phyloP scores from a whole-genome alignment of 2,888 invertebrate species.

The Heliconius ethilla region DNA sequence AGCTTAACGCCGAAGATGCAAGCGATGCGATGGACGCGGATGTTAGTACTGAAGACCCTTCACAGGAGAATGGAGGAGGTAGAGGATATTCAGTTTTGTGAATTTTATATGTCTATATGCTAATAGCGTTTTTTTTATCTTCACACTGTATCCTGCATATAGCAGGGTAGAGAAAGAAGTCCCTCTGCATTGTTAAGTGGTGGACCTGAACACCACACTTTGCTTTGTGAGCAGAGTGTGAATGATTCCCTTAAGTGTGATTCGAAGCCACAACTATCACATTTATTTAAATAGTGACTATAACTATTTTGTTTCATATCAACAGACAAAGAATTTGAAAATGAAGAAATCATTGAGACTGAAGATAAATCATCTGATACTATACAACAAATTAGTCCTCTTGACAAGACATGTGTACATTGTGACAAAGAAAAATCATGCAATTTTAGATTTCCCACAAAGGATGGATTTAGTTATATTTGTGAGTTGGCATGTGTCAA shows the following conservation, averaged over 20 bases:
- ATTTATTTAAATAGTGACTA: neutral
- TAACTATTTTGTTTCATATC: neutral
- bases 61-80: constrained; percentile 67
- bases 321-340: constrained; percentile 75
- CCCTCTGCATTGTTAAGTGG: no score
- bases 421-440: constrained; percentile 67
- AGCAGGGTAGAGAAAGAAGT: no score
- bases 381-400: constrained; percentile 68
- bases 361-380: constrained; percentile 62
- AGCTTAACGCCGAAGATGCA: constrained; percentile 11
- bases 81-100: neutral
- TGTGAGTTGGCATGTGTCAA: constrained; percentile 79
- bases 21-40: constrained; percentile 52
- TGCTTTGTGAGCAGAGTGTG: no score
- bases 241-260: no score
- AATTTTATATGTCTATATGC: no score
- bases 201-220: no score
- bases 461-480: constrained; percentile 63
- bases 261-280: no score
- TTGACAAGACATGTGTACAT: constrained; percentile 71
- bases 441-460: constrained; percentile 58
- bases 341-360: constrained; percentile 69
- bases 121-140: no score
- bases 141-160: no score
- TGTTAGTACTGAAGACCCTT: constrained; percentile 56